Evolutionary conservation across 2,797 vertebrate species (phyloP).

Genomic region (Triplophysa bombifrons): DNA sequence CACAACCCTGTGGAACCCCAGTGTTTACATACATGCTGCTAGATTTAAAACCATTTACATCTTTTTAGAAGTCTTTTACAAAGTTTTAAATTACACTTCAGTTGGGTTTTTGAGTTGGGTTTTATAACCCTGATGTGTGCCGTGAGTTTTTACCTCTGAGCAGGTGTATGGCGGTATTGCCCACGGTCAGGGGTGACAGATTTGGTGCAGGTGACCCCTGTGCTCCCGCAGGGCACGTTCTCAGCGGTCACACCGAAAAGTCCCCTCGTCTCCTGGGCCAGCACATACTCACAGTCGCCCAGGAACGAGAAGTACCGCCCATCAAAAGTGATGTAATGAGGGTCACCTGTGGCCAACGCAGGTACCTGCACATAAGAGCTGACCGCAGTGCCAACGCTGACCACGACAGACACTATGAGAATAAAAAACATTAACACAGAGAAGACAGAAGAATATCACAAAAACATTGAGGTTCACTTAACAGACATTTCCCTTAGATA

Average conservation of each 20-base stretch:
- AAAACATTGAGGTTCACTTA: too few relatives aligned
- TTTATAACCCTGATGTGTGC: too few relatives aligned
- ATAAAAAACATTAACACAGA: background rate
- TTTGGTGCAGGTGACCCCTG: slow-evolving; percentile 89
- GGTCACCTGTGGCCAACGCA: slow-evolving; percentile 89
- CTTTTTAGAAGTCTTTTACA: too few relatives aligned
- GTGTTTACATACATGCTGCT: too few relatives aligned
- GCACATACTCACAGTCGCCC: slow-evolving; percentile 90
- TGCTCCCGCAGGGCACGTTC: slow-evolving; percentile 89
- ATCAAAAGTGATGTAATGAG: slow-evolving; percentile 91
- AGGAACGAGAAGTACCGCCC: slow-evolving; percentile 86
- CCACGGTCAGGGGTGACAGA: slow-evolving; percentile 82
- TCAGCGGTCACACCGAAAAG: slow-evolving; percentile 83
- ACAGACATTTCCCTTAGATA: too few relatives aligned
- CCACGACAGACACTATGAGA: slow-evolving; percentile 78
- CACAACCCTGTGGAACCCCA: too few relatives aligned
- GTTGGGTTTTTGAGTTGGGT: too few relatives aligned
- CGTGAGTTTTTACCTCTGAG: slow-evolving; percentile 78
- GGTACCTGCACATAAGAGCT: slow-evolving; percentile 74
- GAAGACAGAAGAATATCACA: background rate
- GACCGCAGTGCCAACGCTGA: slow-evolving; percentile 83
- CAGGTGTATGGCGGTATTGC: slow-evolving; percentile 83
- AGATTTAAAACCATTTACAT: too few relatives aligned
- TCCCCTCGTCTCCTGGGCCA: slow-evolving; percentile 77
- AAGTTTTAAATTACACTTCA: too few relatives aligned